Evolutionary conservation across 2,888 invertebrate genomes (phyloP).

Genomic region (Sclerodermus sp.): DNA sequence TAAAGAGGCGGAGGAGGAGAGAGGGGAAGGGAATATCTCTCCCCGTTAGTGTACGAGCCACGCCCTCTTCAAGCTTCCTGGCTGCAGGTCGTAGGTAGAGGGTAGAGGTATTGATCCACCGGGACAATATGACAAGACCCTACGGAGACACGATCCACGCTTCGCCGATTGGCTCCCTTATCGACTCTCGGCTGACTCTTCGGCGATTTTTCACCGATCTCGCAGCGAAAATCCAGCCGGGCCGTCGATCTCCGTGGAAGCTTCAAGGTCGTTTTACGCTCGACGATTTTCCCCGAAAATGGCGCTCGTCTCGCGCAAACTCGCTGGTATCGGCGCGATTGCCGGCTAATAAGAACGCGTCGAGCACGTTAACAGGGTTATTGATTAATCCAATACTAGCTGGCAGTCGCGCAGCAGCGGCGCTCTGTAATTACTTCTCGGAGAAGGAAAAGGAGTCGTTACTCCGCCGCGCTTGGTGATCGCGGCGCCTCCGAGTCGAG

Average conservation of each 20-base stretch:
- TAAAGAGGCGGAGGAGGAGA: constrained; percentile 13
- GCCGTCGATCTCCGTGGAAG: too few species aligned
- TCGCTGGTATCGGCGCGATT: constrained; percentile 23
- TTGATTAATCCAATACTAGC: constrained; percentile 36
- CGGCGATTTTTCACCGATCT: too few species aligned
- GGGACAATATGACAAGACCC: constrained; percentile 49
- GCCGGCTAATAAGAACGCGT: constrained; percentile 35
- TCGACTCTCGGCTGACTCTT: too few species aligned
- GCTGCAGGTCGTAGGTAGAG: constrained; percentile 51
- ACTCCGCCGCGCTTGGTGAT: constrained; percentile 30
- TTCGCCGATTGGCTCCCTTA: too few species aligned
- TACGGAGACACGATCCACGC: constrained; percentile 3
- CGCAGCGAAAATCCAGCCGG: too few species aligned
- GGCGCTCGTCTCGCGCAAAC: too few species aligned
- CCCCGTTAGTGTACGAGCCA: constrained; percentile 51
- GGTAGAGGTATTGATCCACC: constrained; percentile 54
- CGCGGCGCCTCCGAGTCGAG: constrained; percentile 32
- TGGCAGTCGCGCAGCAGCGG: constrained; percentile 17
- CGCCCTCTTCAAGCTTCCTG: constrained; percentile 53
- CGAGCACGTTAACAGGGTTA: constrained; percentile 39
- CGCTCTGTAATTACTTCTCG: constrained; percentile 39
- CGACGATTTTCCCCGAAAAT: too few species aligned
- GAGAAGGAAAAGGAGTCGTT: constrained; percentile 40
- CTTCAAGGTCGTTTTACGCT: too few species aligned
- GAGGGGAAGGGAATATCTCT: constrained; percentile 44